Evolutionary conservation across 2,113 vertebrate genomes (phyloP), one percentile per base, ranked within the genome.

Genomic region (Tautogolabrus adspersus): DNA sequence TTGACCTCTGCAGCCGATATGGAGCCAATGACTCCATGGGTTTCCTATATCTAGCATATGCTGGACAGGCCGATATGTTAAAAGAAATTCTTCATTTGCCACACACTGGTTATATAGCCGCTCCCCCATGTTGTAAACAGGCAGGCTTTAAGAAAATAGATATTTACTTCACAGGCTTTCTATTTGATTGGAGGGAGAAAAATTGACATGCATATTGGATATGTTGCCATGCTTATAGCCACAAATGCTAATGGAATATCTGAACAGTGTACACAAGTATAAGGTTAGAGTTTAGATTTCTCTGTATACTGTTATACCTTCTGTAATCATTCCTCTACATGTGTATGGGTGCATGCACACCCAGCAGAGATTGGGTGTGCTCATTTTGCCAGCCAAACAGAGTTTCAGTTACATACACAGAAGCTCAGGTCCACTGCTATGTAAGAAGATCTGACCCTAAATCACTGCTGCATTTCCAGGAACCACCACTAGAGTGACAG

Each of bases 31-130:
- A 90, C 59, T 86, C 90, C 92, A 91, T 91, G 91, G 92, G 91
- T 92, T 94, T 94, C 91, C 91, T 93, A 94, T 95, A 94, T 92
- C 92, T 81, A 85, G 81, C 93, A 95, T 93, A 94, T 95, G 94
- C 88, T 85, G 82, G 86, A 85, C 79, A 51, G 75, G 81, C 85
- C 55, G 87, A 94, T 91, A 91, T 68, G 83, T 92, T 93, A 93
- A 93, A 87, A 93, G 81, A 93, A 93, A 93, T 93, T 92, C 84
- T 88, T 92, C 85, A 92, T 90, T 91, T 69, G 83, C 85, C 64
- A 77, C 87, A 77, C 76, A 16, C 58, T 81, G 85, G 91, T 93
- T 93, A 92, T 92, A 85, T 78, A 83, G 84, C 78, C 42, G 66
- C 80, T 72, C 88, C 76, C 79, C 70, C 40, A 59, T 79, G 91